Conservation (phyloP, 2,113 vertebrate genomes). For the Falcunculus frontatus region DNA sequence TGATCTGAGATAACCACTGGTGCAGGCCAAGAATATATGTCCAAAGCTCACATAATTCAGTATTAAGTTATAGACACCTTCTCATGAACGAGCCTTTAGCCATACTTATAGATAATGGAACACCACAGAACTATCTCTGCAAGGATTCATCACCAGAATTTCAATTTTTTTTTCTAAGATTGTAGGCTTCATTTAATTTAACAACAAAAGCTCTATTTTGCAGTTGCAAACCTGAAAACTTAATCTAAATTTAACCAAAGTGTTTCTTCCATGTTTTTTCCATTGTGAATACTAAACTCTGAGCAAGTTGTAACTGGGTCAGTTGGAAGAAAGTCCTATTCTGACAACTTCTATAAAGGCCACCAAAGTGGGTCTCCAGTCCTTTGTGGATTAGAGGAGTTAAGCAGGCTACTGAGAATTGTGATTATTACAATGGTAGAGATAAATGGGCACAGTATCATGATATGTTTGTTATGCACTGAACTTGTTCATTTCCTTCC, state of each 20-base stretch:
- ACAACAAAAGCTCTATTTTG: neutral
- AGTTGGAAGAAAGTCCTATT: neutral
- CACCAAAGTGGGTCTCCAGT: neutral
- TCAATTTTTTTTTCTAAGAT: neutral
- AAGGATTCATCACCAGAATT: neutral
- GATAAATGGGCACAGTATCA: neutral
- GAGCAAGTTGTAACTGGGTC: neutral
- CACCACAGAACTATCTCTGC: neutral
- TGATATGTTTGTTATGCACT: neutral
- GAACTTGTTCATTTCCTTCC: neutral
- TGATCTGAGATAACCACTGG: neutral
- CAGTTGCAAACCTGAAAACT: neutral
- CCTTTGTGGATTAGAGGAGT: neutral
- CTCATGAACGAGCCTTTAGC: neutral
- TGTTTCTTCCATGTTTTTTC: neutral
- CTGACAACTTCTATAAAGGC: neutral
- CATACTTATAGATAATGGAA: neutral
- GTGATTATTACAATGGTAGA: neutral
- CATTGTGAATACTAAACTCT: neutral
- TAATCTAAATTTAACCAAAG: neutral
- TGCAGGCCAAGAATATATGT: neutral
- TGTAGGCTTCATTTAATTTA: neutral
- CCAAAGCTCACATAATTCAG: neutral
- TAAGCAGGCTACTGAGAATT: neutral
- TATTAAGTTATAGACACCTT: neutral